Evolutionary conservation across 2,113 vertebrate species (phyloP), one percentile per base, ranked within the genome.

Genomic region (Collichthys lucidus): DNA sequence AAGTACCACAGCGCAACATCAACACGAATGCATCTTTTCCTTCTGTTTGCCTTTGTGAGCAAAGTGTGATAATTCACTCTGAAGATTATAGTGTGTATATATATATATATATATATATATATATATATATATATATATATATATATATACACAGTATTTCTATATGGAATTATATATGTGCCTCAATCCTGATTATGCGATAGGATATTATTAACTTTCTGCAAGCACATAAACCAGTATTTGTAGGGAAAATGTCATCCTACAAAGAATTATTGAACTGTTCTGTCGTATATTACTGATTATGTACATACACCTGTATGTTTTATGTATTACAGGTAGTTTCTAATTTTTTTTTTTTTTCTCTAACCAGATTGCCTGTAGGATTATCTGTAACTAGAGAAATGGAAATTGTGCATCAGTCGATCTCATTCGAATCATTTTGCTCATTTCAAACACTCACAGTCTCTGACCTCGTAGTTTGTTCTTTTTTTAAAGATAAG

Each of bases 1-100:
- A 26, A 12, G 52, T 22, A 8, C 74, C 55, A 42, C 62, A 63
- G 49, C 8, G 61, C 15, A 64, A 61, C 80, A 55, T 44, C 31
- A 75, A 70, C 42, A 15, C 68, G 20, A 31, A 77, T 80, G 29
- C 60, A 59, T 15, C 16, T 47, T 44, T 19, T 66, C 50, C 4
- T 44, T 24, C 3, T 60, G 77, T 80, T 64, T 77, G 12, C 53
- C 35, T 40, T 40, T 8, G 19, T 11, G 4, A 72, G 49, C 24
- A 24, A 35, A 46, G 19, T 53, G 1, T 40, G 17, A 22, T 46
- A 22, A 42, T 40, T 70, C n/a, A 15, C 15, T 56, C 53, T 15
- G 6, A 62, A 77, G 59, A 70, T 20, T 49, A 67, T 53, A 10
- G 22, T 59, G 0, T 40, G 55, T 24, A 16, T 50, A 31, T 31